These are phyloP conservation scores for Trematomus bernacchii DNA, from an alignment of 2,797 vertebrate genomes.

Conservation along the genomic window DNA sequence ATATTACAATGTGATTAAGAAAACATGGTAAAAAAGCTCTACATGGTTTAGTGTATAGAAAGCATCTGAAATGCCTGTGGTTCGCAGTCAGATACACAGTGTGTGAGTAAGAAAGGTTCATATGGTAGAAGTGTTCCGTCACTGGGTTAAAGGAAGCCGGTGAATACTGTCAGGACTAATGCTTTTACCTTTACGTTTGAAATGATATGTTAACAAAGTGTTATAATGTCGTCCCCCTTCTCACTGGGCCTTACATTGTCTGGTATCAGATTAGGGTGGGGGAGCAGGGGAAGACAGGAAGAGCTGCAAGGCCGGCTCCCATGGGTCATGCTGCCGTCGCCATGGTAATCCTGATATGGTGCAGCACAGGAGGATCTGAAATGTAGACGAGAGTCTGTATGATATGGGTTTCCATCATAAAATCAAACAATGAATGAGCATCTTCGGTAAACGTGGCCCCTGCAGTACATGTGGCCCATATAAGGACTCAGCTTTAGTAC, in stretches of 20 bases:
- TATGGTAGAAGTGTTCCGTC: slow-evolving; percentile 35
- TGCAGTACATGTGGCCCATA: too few species aligned
- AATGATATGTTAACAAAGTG: slow-evolving; percentile 78
- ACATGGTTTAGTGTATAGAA: slow-evolving; percentile 59
- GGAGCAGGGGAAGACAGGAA: slow-evolving; percentile 46
- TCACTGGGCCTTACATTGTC: slow-evolving; percentile 50
- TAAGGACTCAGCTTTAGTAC: too few species aligned
- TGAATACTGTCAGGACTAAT: slow-evolving; percentile 55
- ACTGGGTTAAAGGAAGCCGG: slow-evolving; percentile 39
- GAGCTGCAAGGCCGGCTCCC: slow-evolving; percentile 53
- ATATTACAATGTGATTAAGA: slow-evolving; percentile 53
- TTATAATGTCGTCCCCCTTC: slow-evolving; percentile 65
- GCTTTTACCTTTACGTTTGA: slow-evolving; percentile 68
- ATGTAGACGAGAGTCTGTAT: slow-evolving; percentile 36
- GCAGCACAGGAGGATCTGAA: slow-evolving; percentile 73
- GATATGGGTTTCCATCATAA: slow-evolving; percentile 15
- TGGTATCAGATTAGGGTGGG: slow-evolving; percentile 52
- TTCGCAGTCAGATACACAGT: slow-evolving; percentile 37
- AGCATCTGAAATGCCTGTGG: slow-evolving; percentile 56
- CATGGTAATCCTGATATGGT: slow-evolving; percentile 68
- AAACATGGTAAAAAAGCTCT: slow-evolving; percentile 58
- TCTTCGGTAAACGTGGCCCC: too few species aligned
- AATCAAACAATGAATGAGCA: slow-evolving; percentile 2
- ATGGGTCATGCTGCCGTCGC: slow-evolving; percentile 58
- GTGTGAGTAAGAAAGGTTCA: slow-evolving; percentile 46